These are phyloP conservation scores for Microtus agrestis DNA, from an alignment of 2,797 vertebrate genomes.

Conservation along the genomic window DNA sequence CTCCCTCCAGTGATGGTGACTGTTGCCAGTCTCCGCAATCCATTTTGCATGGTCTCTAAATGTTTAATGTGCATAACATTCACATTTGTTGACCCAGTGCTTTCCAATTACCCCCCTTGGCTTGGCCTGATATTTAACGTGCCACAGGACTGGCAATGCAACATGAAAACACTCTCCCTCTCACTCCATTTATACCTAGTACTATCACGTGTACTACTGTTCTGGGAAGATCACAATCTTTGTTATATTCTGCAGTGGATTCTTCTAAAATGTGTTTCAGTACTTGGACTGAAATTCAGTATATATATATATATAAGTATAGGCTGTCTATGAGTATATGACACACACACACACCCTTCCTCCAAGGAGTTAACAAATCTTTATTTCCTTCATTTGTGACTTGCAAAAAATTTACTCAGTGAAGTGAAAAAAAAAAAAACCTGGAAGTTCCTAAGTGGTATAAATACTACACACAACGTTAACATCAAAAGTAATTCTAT, in stretches of 20 bases:
- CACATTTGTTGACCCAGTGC: conserved; percentile 61
- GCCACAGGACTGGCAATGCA: conserved; percentile 18
- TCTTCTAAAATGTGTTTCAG: neutral
- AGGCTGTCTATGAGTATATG: too few species aligned
- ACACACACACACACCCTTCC: neutral
- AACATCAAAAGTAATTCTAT: neutral
- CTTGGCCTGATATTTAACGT: conserved; percentile 36
- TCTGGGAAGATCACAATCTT: neutral
- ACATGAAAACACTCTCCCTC: neutral
- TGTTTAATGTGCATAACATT: conserved; percentile 71
- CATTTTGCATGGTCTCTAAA: conserved; percentile 59
- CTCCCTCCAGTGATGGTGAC: neutral
- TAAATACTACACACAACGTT: neutral
- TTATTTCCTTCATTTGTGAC: conserved; percentile 14
- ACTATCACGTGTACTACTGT: neutral
- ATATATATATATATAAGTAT: neutral
- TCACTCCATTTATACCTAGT: neutral
- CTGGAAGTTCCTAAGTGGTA: neutral
- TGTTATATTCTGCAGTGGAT: neutral
- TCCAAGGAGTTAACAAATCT: neutral
- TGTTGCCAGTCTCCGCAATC: conserved; percentile 41
- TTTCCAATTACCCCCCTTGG: conserved; percentile 66
- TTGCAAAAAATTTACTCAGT: neutral
- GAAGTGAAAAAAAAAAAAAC: neutral
- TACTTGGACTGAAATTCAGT: neutral